phyloP scores from a whole-genome alignment of 2,888 invertebrate genomes.

The Unio pictorum region DNA sequence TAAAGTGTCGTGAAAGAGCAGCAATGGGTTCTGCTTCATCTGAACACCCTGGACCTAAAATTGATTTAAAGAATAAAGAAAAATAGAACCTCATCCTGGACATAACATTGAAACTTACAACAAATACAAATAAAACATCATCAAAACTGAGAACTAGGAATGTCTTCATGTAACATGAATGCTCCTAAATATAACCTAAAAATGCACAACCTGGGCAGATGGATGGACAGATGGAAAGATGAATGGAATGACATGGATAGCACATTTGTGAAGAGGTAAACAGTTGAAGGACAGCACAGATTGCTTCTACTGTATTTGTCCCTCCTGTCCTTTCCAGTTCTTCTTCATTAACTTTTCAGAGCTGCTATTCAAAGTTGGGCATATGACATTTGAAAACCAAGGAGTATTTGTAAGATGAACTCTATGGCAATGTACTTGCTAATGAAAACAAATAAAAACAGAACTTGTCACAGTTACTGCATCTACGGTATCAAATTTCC shows the following conservation, averaged over 20 bases:
- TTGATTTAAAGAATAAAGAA: background rate
- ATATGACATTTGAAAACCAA: no score
- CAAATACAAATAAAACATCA: background rate
- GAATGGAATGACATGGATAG: no score
- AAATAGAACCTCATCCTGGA: conserved; percentile 73
- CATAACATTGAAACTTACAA: conserved; percentile 70
- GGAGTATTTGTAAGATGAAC: no score
- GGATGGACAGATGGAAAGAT: no score
- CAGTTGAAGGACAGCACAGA: background rate
- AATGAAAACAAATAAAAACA: no score
- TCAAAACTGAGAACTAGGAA: background rate
- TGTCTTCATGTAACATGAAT: background rate
- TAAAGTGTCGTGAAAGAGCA: conserved; percentile 82
- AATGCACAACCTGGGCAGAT: no score
- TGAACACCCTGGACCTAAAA: conserved; percentile 82
- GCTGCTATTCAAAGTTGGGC: no score
- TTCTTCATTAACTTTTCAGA: no score
- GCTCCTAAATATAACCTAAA: background rate
- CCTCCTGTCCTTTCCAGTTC: no score
- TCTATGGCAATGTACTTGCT: no score
- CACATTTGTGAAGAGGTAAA: background rate
- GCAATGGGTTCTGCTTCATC: conserved; percentile 87
- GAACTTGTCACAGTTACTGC: no score
- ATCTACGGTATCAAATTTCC: no score
- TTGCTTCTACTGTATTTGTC: background rate